A percentile compares a stretch with the other conserved stretches of the same genome.
Conservation (phyloP, 2,797 vertebrate species). For the Melanotaenia parkinsoni region DNA sequence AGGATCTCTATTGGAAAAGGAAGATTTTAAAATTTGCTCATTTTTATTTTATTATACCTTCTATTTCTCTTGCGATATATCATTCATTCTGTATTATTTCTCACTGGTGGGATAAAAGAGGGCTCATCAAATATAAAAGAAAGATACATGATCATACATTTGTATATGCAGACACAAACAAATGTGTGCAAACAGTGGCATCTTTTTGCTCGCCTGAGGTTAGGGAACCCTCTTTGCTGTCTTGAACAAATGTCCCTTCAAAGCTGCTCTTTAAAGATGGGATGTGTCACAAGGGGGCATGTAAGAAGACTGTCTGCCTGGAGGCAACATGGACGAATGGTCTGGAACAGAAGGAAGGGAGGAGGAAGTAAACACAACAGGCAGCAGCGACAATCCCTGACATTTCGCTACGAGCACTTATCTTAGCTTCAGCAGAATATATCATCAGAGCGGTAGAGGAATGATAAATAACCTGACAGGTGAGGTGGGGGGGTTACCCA, state of each 20-base stretch:
- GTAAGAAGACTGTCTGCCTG: slow-evolving; percentile 21
- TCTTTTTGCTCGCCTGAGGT: slow-evolving; percentile 28
- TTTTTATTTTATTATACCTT: background rate
- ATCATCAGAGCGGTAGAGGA: slow-evolving; percentile 17
- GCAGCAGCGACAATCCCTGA: slow-evolving; percentile 54
- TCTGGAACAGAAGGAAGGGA: slow-evolving; percentile 36
- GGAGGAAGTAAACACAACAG: slow-evolving; percentile 59
- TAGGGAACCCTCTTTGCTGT: slow-evolving; percentile 26
- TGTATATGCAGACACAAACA: background rate
- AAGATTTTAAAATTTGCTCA: background rate
- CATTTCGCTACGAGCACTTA: slow-evolving; percentile 57
- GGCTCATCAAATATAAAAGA: background rate
- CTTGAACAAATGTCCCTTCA: slow-evolving; percentile 56
- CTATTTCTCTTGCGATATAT: background rate
- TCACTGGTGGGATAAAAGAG: background rate
- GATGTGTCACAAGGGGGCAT: slow-evolving; percentile 41
- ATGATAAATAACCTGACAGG: slow-evolving; percentile 42
- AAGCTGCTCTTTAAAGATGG: slow-evolving; percentile 60
- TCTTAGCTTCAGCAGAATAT: slow-evolving; percentile 41
- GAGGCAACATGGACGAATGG: slow-evolving; percentile 35
- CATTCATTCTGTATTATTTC: background rate
- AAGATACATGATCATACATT: background rate
- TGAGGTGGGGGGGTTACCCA: slow-evolving; percentile 4
- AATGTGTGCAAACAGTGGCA: slow-evolving; percentile 28
- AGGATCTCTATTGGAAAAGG: slow-evolving; percentile 7